Percentiles rank a stretch among this genome's conserved stretches.
Conservation (phyloP, 2,888 invertebrate species). For the Molanna angustata region DNA sequence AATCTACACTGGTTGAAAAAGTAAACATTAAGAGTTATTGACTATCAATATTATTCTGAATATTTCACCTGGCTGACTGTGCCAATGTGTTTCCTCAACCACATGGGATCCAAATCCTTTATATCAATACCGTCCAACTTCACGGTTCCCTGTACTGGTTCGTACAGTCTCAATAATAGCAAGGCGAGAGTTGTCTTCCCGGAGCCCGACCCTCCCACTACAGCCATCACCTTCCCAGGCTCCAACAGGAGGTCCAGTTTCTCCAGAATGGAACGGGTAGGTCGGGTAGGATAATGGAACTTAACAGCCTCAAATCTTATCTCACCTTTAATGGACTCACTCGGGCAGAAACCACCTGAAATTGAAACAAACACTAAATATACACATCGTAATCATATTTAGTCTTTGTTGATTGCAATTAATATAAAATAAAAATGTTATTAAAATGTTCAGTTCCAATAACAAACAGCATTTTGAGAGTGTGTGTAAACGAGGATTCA, state of each 20-base stretch:
- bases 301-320: conserved; percentile 70
- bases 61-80: conserved; percentile 77
- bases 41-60: too few species aligned
- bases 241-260: conserved; percentile 64
- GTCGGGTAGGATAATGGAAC: conserved; percentile 70
- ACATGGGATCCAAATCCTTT: conserved; percentile 71
- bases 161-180: conserved; percentile 81
- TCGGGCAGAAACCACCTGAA: conserved; percentile 62
- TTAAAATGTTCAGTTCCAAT: too few species aligned
- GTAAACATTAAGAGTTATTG: too few species aligned
- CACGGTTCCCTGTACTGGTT: conserved; percentile 71
- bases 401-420: not conserved
- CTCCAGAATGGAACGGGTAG: conserved; percentile 57
- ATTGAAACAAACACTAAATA: conserved; percentile 16
- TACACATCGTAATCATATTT: not conserved
- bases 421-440: too few species aligned
- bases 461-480: too few species aligned
- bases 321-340: conserved; percentile 60
- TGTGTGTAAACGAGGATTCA: too few species aligned
- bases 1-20: too few species aligned
- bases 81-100: conserved; percentile 85
- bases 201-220: conserved; percentile 88
- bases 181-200: conserved; percentile 92
- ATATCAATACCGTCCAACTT: conserved; percentile 76
- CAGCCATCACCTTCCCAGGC: conserved; percentile 71